A percentile compares a stretch with the other conserved stretches of the same genome.
Conservation (phyloP, 2,888 invertebrate species). For the Ctenicera cuprea region DNA sequence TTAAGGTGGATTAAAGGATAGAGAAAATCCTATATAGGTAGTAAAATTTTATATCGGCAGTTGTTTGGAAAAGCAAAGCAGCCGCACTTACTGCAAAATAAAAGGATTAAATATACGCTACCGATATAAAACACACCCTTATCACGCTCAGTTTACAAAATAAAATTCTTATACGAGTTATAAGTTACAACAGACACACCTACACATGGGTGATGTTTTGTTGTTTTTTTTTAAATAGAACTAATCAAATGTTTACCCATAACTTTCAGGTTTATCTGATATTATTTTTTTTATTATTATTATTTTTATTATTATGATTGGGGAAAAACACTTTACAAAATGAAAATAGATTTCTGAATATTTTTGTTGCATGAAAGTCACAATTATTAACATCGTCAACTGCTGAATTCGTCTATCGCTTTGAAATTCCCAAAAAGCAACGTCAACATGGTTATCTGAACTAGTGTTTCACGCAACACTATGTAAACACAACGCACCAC, state of each 20-base stretch:
- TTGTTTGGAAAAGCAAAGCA: slow-evolving; percentile 7
- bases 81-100: not conserved
- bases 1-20: not conserved
- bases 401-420: not conserved
- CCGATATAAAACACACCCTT: not conserved
- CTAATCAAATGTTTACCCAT: slow-evolving; percentile 11
- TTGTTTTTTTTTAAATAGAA: not conserved
- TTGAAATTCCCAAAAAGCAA: no score
- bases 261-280: slow-evolving; percentile 8
- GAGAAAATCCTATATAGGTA: not conserved
- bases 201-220: not conserved
- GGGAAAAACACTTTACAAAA: not conserved
- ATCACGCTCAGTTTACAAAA: no score
- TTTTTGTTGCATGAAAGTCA: no score
- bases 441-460: no score
- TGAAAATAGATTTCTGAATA: slow-evolving; percentile 3
- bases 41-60: not conserved
- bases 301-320: not conserved
- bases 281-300: slow-evolving; percentile 2
- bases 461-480: not conserved
- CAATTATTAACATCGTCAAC: not conserved
- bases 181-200: no score
- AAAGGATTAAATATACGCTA: not conserved
- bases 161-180: no score
- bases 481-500: not conserved